A percentile compares a stretch with the other conserved stretches of the same genome.
Conservation (phyloP, 2,113 vertebrate genomes). For the Rana temporaria region DNA sequence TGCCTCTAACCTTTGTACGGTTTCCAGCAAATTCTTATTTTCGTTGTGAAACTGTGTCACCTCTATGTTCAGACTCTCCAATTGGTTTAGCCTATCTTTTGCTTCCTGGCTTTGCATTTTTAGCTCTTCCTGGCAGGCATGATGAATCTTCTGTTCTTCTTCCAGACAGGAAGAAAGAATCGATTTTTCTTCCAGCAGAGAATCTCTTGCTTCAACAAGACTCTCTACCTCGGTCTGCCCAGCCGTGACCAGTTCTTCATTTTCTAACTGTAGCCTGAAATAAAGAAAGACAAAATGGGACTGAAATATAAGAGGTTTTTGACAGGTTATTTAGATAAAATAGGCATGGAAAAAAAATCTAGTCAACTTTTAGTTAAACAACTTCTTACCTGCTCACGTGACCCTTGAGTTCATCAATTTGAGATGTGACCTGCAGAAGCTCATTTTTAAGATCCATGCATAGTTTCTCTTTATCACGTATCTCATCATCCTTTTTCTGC, state of each 20-base stretch:
- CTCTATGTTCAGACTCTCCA: constrained; percentile 76
- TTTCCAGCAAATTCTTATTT: constrained; percentile 67
- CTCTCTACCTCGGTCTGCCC: constrained; percentile 71
- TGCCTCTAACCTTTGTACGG: constrained; percentile 77
- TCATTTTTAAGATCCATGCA: constrained; percentile 77
- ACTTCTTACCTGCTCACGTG: constrained; percentile 71
- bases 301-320: neutral
- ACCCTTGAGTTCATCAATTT: constrained; percentile 78
- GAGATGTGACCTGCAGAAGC: constrained; percentile 74
- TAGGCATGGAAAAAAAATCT: neutral
- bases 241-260: constrained; percentile 73
- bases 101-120: constrained; percentile 73
- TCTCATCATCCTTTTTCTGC: constrained; percentile 87
- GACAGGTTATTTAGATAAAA: neutral
- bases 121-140: constrained; percentile 66
- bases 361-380: neutral
- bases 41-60: constrained; percentile 73
- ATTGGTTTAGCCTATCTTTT: constrained; percentile 70
- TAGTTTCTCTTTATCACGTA: constrained; percentile 77
- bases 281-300: constrained; percentile 13
- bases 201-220: constrained; percentile 68
- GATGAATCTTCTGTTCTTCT: constrained; percentile 68
- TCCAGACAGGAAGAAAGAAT: constrained; percentile 71
- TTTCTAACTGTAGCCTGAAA: constrained; percentile 78
- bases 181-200: constrained; percentile 73